Base-by-base conservation (phyloP, 2,113 vertebrate species). In the Lampris megalopsis region DNA sequence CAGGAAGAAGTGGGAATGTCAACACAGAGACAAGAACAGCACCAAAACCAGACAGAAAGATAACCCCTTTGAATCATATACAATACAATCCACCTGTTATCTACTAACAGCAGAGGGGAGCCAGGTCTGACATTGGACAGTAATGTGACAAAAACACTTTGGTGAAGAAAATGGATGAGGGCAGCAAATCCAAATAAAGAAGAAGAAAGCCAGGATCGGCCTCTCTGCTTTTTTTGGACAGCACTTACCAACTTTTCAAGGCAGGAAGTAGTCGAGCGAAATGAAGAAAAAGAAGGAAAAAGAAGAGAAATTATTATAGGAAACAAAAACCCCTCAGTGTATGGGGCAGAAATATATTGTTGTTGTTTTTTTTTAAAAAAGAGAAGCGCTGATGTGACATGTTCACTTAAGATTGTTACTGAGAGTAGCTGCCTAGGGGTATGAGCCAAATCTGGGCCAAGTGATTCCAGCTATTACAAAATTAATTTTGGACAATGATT, bases 191-290 rank as follows among this genome's bases (percentile, higher is more conserved):
- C 3, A 71, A 70, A 73, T 48, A 73, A 83, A 83, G 73, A 89
- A 82, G 86, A 85, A 47, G 36, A 6, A 82, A 65, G 71, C 11
- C 50, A 58, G 60, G 70, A 8, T 42, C 68, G 57, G 13, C 63
- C 62, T 2, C 75, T 79, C 76, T 80, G 81, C 80, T 88, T 76
- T 24, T 67, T 59, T 53, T 41, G 42, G 41, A 50, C 73, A 77
- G 82, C 74, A 91, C 89, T 87, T 87, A 88, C 88, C 88, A 60
- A 86, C 88, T 91, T 78, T 91, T 79, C n/a, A 80, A 79, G 43
- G 86, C 80, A 80, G 68, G 71, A 59, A 45, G 68, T 41, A 35
- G 82, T 85, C n/a, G 62, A 73, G 68, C 50, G 65, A 75, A 84
- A 80, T 36, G 67, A 35, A 41, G 7, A 2, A 43, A 70, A 50